Evolutionary conservation across 2,888 invertebrate genomes (phyloP), one percentile per base, ranked within the genome.

Genomic region (Ophion ellenae): DNA sequence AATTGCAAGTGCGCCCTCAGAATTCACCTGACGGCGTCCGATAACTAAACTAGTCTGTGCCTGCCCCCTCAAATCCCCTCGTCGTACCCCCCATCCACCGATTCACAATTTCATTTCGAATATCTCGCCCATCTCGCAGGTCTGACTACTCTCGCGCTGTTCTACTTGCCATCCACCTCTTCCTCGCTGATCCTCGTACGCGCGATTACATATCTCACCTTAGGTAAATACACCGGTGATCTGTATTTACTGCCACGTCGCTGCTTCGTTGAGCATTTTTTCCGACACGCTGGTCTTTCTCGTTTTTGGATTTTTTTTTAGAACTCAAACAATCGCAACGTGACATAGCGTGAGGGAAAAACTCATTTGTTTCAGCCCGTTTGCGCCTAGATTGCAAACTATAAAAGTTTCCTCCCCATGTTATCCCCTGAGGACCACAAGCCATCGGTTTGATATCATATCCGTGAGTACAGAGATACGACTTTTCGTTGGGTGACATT

Each of bases 11-110:
- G 47, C 53, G 81, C 74, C 74, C 67, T 79, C 70, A 77, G 84
- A 71, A 84, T 78, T 87, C 86, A 87, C 86, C 83, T 88, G 86
- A 87, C 87, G 81, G 81, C 74, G 84, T 79, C 87, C 81, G 88
- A 88, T 87, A 86, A 83, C 87, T 61, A 71, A 64, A 81, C 45
- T 66, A 84, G 67, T 75, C 70, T 61, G 69, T 36, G 14, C 83
- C 79, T 73, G 47, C 40, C 64, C 63, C 28, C 63, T 40, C 66
- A 9, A 17, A 57, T 32, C 32, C 59, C 73, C 40, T 61, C 74
- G n/a, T 20, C 53, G 66, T 28, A 67, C 40, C 71, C 73, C 73
- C 71, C 57, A 20, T 36, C 28, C 32, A 20, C 32, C 75, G 40
- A 77, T 81, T 79, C 83, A 85, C 86, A 87, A 83, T 87, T 86